Percentiles rank a stretch among this genome's conserved stretches.
phyloP scores from a whole-genome alignment of 2,888 invertebrate species.

The Pharmacophagus antenor region DNA sequence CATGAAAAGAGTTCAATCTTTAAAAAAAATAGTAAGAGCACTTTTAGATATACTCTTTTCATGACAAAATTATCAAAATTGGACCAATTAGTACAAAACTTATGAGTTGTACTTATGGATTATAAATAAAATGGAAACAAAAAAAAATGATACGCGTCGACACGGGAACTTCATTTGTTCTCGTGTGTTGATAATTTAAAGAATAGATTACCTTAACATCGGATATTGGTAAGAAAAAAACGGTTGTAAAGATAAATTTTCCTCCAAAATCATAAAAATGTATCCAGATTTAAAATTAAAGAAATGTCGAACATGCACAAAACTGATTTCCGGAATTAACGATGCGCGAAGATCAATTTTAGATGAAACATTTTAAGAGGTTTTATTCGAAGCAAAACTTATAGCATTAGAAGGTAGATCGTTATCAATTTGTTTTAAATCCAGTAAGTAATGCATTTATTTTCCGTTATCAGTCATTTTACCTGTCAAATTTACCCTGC shows the following conservation, averaged over 20 bases:
- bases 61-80: too few relatives aligned
- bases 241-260: too few relatives aligned
- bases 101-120: too few relatives aligned
- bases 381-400: constrained; percentile 10
- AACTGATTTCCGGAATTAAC: constrained; percentile 21
- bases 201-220: too few relatives aligned
- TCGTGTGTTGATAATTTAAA: too few relatives aligned
- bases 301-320: neutral
- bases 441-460: neutral
- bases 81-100: too few relatives aligned
- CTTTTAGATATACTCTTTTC: too few relatives aligned
- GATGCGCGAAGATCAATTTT: constrained; percentile 29
- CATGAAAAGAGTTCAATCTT: too few relatives aligned
- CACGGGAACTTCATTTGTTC: too few relatives aligned
- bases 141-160: too few relatives aligned
- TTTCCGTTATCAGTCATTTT: neutral
- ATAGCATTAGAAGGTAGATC: constrained; percentile 14
- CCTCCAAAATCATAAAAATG: neutral
- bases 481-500: neutral
- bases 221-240: neutral
- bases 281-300: neutral
- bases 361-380: constrained; percentile 27
- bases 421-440: constrained; percentile 16
- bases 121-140: too few relatives aligned
- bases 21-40: too few relatives aligned